Evolutionary conservation across 2,113 vertebrate genomes (phyloP), one percentile per base, ranked within the genome.

Genomic region (Oryzias curvinotus): DNA sequence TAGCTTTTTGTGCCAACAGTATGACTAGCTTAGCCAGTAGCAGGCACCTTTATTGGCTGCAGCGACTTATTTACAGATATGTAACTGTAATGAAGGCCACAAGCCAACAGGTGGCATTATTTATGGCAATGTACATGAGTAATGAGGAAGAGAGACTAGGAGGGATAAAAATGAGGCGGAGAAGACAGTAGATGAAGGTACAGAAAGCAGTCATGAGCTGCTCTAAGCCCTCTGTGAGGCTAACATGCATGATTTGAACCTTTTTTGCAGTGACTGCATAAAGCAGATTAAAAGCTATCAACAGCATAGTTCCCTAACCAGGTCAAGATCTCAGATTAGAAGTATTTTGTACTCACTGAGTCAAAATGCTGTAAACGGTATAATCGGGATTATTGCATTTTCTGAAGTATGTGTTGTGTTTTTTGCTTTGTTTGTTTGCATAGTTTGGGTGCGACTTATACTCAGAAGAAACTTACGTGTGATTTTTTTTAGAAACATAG

Each of bases 41-140:
- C 54, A 53, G 63, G 53, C 68, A 74, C 59, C 61, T 71, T 73
- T 55, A 4, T 36, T 57, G 62, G 63, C 62, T 67, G 74, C 44
- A 21, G 48, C 68, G 18, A 8, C 70, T 63, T 49, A 85, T 81
- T 80, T 83, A 81, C 60, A 42, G 66, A 73, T 65, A 52, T 49
- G 15, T 42, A 49, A 73, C 65, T 85, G 86, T 73, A 89, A 83
- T 88, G 75, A 84, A 73, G 76, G 78, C 68, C 77, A 41, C 8
- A 42, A 47, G 65, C 88, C 89, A 89, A 90, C 91, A 91, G 91
- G 90, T 91, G 90, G 87, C 85, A 87, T 91, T 85, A 64, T 90
- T 89, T 88, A 92, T 85, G 81, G 79, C 21, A 65, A 78, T 52
- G 19, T 14, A 1, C 26, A 62, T 14, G 21, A 23, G 46, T 25